Evolutionary conservation across 1,140 invertebrate species (phyloP).

Genomic region (Achatina immaculata): DNA sequence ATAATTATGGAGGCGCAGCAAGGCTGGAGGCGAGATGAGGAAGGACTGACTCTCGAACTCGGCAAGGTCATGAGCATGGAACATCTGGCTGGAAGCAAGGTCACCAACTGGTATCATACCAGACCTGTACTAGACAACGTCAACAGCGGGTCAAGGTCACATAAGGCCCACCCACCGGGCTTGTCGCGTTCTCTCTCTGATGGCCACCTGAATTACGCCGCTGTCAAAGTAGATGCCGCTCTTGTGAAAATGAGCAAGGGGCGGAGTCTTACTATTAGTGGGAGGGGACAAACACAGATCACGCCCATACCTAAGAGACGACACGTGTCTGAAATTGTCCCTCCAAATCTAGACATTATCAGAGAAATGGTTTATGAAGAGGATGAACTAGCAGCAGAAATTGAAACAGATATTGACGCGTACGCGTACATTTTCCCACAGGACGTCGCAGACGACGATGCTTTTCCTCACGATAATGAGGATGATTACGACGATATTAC

Average conservation of each 20-base stretch:
- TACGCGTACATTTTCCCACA: background rate
- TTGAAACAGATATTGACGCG: background rate
- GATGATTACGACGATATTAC: background rate
- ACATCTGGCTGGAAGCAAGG: conserved; percentile 22
- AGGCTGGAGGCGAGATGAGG: conserved; percentile 4
- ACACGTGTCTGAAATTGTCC: background rate
- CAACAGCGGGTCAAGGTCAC: no score
- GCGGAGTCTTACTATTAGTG: background rate
- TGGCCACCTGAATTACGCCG: background rate
- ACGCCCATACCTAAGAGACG: background rate
- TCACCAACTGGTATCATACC: conserved; percentile 10
- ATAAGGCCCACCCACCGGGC: background rate
- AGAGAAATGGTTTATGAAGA: background rate
- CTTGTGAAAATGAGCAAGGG: background rate
- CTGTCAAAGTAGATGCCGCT: background rate
- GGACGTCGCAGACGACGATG: background rate
- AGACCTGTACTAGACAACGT: background rate
- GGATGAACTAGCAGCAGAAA: background rate
- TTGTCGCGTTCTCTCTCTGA: conserved; percentile 6
- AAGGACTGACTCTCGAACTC: conserved; percentile 10
- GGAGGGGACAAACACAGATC: background rate
- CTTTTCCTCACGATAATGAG: background rate
- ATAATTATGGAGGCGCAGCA: conserved; percentile 25
- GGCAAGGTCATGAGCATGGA: conserved; percentile 14
- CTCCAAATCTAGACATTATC: background rate